These are phyloP conservation scores for Hippocampus mohnikei DNA, from an alignment of 2,113 vertebrate genomes.

Conservation along the genomic window DNA sequence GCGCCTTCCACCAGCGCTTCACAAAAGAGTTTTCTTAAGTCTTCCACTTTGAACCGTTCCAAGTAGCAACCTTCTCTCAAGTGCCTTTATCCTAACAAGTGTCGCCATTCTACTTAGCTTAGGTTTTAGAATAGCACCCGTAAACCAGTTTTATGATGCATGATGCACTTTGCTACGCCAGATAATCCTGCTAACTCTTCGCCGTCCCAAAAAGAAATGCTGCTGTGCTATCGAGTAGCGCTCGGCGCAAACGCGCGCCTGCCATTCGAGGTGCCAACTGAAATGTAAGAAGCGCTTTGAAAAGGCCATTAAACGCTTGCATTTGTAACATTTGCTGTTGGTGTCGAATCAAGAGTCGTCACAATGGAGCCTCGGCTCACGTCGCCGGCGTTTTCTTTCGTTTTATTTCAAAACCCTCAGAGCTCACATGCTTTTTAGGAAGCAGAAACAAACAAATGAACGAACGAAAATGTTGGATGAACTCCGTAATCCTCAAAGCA, in stretches of 20 bases:
- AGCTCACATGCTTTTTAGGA: constrained; percentile 68
- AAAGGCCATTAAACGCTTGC: constrained; percentile 29
- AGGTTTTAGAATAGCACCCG: neutral
- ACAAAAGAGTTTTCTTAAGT: constrained; percentile 75
- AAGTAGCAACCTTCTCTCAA: neutral
- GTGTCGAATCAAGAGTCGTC: neutral
- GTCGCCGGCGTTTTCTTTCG: constrained; percentile 33
- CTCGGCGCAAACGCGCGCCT: too few relatives aligned
- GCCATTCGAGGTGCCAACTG: constrained; percentile 3
- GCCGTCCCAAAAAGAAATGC: neutral
- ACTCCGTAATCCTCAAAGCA: constrained; percentile 32
- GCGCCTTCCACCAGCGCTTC: constrained; percentile 78
- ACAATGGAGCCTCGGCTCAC: constrained; percentile 11
- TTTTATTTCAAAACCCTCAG: constrained; percentile 73
- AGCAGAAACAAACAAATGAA: constrained; percentile 58
- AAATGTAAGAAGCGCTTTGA: constrained; percentile 17
- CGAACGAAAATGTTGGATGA: constrained; percentile 50
- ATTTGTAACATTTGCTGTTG: neutral
- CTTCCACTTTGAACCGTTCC: neutral
- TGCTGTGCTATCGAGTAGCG: neutral
- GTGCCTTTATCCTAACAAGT: neutral
- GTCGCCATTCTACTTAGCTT: neutral
- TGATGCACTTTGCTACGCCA: constrained; percentile 24
- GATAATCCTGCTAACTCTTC: too few relatives aligned
- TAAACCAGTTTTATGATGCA: constrained; percentile 3